phyloP scores from a whole-genome alignment of 2,797 vertebrate species.

The Cyclopterus lumpus region DNA sequence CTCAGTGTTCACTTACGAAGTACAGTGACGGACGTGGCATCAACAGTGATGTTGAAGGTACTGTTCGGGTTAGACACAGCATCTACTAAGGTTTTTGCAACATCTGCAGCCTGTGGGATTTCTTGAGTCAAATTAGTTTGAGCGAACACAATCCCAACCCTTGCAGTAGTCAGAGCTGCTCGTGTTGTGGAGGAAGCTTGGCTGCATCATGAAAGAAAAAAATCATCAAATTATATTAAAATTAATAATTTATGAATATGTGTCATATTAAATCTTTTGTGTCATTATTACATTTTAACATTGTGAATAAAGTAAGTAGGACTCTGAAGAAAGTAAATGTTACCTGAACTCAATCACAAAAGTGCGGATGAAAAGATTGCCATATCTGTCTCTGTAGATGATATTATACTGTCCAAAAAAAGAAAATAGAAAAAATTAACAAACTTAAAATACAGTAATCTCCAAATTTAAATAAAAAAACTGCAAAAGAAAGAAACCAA shows the following conservation, averaged over 20 bases:
- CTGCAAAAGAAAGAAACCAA: background rate
- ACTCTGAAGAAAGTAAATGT: background rate
- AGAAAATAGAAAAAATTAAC: too few species aligned
- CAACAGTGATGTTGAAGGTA: constrained; percentile 23
- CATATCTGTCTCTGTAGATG: background rate
- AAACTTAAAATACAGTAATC: background rate
- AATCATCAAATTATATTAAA: background rate
- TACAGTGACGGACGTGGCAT: background rate
- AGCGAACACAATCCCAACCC: constrained; percentile 31
- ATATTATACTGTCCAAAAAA: constrained; percentile 6
- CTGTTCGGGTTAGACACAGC: constrained; percentile 11
- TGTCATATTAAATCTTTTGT: background rate
- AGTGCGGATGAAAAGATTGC: background rate
- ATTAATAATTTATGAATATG: background rate
- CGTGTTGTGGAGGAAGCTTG: fast-evolving
- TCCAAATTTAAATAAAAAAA: background rate
- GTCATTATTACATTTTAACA: background rate
- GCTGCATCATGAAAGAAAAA: constrained; percentile 5
- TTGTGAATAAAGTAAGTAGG: background rate
- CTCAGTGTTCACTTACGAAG: constrained; percentile 17
- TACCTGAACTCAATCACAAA: constrained; percentile 23
- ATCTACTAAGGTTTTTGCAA: background rate
- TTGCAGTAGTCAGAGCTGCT: background rate
- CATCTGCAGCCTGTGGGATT: background rate
- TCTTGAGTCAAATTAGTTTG: background rate